A percentile compares a stretch with the other conserved stretches of the same genome.
These are phyloP conservation scores for Drosophila mimetica DNA, from an alignment of 2,888 invertebrate species.

Conservation along the genomic window DNA sequence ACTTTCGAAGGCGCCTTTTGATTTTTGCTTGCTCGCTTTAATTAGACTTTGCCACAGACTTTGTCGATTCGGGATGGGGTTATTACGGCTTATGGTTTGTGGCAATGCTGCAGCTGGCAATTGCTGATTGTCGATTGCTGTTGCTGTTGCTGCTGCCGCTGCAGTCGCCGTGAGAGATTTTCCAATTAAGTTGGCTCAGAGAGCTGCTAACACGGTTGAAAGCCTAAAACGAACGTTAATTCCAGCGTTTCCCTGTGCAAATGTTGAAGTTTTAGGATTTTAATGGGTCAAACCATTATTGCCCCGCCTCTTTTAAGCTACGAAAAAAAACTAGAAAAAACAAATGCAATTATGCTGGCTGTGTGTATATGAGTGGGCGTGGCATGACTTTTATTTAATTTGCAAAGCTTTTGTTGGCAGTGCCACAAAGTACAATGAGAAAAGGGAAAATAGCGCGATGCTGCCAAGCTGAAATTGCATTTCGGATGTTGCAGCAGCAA, in stretches of 20 bases:
- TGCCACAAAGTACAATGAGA: constrained; percentile 43
- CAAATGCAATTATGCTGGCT: constrained; percentile 64
- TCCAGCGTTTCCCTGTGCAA: constrained; percentile 19
- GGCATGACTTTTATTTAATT: constrained; percentile 54
- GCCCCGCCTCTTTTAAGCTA: constrained; percentile 1
- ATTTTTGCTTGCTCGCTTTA: constrained; percentile 56
- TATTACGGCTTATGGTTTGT: constrained; percentile 56
- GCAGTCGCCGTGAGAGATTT: constrained; percentile 71
- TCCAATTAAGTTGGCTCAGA: constrained; percentile 68
- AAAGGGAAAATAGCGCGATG: constrained; percentile 40
- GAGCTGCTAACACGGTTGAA: constrained; percentile 22
- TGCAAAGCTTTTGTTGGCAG: constrained; percentile 56
- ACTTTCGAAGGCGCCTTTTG: constrained; percentile 47
- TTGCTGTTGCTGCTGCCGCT: constrained; percentile 39
- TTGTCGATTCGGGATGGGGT: constrained; percentile 54
- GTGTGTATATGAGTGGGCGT: constrained; percentile 59
- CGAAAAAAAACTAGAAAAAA: constrained; percentile 41
- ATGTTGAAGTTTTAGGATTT: constrained; percentile 22
- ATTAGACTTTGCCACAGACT: constrained; percentile 58
- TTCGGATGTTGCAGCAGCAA: constrained; percentile 55
- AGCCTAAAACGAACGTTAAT: constrained; percentile 16
- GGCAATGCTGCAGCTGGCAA: constrained; percentile 52
- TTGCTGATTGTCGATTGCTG: constrained; percentile 52
- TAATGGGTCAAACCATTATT: constrained; percentile 55
- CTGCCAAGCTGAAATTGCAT: constrained; percentile 51